Evolutionary conservation across 1,140 invertebrate species (phyloP).

Genomic region (Brachionus sp.): DNA sequence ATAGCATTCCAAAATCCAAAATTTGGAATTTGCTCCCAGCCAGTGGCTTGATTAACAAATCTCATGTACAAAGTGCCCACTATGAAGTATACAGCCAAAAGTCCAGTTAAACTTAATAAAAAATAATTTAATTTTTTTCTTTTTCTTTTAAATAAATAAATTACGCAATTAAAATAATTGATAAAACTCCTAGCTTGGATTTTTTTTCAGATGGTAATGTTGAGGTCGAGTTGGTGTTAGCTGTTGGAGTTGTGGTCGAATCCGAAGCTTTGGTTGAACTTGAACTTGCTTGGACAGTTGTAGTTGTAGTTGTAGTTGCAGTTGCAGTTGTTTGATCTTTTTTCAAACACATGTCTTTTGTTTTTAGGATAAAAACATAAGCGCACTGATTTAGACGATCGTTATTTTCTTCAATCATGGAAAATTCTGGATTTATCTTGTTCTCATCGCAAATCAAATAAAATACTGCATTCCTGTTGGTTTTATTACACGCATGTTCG

Average conservation of each 20-base stretch:
- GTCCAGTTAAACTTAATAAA: neutral
- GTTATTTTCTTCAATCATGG: constrained; percentile 19
- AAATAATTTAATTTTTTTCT: neutral
- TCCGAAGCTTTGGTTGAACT: neutral
- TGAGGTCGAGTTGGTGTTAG: neutral
- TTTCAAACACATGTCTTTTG: neutral
- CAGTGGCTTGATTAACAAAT: constrained; percentile 22
- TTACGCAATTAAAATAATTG: constrained; percentile 38
- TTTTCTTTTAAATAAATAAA: neutral
- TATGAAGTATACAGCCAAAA: constrained; percentile 15
- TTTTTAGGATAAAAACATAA: constrained; percentile 9
- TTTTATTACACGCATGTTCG: constrained; percentile 13
- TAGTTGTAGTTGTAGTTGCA: neutral
- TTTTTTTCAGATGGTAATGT: neutral
- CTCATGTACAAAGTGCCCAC: constrained; percentile 39
- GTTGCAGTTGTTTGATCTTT: neutral
- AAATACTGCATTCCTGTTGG: neutral
- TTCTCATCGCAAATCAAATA: constrained; percentile 15
- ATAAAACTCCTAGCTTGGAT: constrained; percentile 28
- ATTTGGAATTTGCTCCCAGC: constrained; percentile 43
- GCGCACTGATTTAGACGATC: neutral
- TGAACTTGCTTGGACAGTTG: neutral
- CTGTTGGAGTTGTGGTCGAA: neutral
- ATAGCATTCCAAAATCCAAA: constrained; percentile 32
- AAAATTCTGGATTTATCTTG: neutral